Evolutionary conservation across 2,797 vertebrate genomes (phyloP).

Genomic region (Pseudotriccus pelzelni): DNA sequence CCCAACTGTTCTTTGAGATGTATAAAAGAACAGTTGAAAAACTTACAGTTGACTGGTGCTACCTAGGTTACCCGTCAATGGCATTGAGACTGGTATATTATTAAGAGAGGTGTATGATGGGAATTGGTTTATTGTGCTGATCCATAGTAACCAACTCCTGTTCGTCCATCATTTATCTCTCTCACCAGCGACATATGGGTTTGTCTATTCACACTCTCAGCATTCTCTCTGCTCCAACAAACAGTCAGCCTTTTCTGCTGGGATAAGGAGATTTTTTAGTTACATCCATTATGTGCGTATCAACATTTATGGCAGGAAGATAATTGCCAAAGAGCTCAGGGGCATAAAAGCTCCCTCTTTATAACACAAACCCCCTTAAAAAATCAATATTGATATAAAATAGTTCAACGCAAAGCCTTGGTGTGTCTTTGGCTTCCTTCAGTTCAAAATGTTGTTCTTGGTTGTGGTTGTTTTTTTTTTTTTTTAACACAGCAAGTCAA

Average conservation of each 20-base stretch:
- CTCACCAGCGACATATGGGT: conserved; percentile 80
- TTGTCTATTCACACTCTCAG: conserved; percentile 80
- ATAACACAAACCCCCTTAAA: conserved; percentile 65
- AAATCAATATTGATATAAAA: conserved; percentile 80
- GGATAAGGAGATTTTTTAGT: conserved; percentile 82
- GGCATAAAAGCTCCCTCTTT: conserved; percentile 79
- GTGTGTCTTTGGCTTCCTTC: conserved; percentile 44
- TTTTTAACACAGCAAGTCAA: neutral
- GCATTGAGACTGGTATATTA: conserved; percentile 73
- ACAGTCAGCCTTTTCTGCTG: conserved; percentile 82
- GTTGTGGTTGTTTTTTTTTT: neutral
- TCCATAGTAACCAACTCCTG: conserved; percentile 78
- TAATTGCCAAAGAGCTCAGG: conserved; percentile 80
- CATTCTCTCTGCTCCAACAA: conserved; percentile 83
- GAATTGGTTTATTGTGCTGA: conserved; percentile 81
- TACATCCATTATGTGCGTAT: conserved; percentile 82
- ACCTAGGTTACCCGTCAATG: conserved; percentile 79
- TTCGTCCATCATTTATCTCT: conserved; percentile 80
- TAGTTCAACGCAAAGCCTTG: conserved; percentile 57
- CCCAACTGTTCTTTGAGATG: conserved; percentile 55
- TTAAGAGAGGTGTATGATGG: conserved; percentile 78
- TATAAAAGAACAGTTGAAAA: conserved; percentile 70
- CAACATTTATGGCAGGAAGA: conserved; percentile 84
- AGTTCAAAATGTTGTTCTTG: conserved; percentile 33
- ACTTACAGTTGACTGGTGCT: conserved; percentile 76